A percentile compares a stretch with the other conserved stretches of the same genome.
Conservation (phyloP, 2,113 vertebrate species). For the Colius striatus region DNA sequence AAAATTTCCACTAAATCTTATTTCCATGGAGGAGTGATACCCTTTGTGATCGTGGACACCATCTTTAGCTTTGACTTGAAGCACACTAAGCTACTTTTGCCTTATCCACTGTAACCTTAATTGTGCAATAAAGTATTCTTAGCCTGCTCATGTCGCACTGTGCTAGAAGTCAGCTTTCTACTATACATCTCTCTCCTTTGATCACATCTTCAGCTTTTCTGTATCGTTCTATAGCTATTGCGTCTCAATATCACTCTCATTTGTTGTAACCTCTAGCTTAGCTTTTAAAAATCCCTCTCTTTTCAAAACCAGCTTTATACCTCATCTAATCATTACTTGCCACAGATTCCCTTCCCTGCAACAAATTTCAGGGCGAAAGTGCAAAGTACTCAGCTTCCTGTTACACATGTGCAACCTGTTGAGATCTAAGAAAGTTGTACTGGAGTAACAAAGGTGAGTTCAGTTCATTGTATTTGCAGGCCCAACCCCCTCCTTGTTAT, state of each 20-base stretch:
- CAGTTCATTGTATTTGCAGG: too few relatives aligned
- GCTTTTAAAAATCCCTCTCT: too few relatives aligned
- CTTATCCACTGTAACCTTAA: slow-evolving; percentile 56
- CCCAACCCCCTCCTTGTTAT: too few relatives aligned
- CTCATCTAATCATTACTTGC: too few relatives aligned
- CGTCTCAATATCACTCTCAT: not conserved
- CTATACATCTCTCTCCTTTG: slow-evolving; percentile 38
- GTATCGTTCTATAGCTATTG: slow-evolving; percentile 29
- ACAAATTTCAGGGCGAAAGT: too few relatives aligned
- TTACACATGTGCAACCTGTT: too few relatives aligned
- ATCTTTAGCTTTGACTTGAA: slow-evolving; percentile 60
- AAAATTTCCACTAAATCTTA: slow-evolving; percentile 2
- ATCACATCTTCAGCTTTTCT: slow-evolving; percentile 41
- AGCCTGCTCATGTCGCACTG: slow-evolving; percentile 3
- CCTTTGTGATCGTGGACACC: not conserved
- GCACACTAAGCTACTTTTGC: not conserved
- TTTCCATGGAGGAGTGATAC: not conserved
- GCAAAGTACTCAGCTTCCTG: too few relatives aligned
- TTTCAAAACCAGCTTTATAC: too few relatives aligned
- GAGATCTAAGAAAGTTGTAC: too few relatives aligned
- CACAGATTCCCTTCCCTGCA: too few relatives aligned
- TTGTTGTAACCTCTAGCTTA: slow-evolving; percentile 26
- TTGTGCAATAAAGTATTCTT: slow-evolving; percentile 58
- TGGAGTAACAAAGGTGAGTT: too few relatives aligned
- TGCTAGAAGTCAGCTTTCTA: slow-evolving; percentile 36